phyloP scores from a whole-genome alignment of 2,797 vertebrate genomes.

The Manis pentadactyla region DNA sequence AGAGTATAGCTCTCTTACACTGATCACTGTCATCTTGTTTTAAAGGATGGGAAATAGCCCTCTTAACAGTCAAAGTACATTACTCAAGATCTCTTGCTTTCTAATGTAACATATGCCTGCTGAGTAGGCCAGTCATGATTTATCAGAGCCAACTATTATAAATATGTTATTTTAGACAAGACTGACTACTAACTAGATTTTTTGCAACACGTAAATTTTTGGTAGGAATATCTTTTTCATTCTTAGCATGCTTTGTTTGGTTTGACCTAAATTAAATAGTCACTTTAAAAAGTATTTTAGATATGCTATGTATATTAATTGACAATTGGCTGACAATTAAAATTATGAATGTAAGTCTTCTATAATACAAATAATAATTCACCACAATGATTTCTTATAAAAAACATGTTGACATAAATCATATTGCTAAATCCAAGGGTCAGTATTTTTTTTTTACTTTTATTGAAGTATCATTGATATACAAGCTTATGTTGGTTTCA shows the following conservation, averaged over 20 bases:
- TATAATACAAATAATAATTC: constrained; percentile 35
- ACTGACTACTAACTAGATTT: neutral
- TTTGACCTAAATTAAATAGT: constrained; percentile 44
- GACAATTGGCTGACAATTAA: neutral
- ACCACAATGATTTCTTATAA: constrained; percentile 25
- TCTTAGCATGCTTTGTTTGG: constrained; percentile 17
- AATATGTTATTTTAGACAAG: constrained; percentile 51
- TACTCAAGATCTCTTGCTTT: neutral
- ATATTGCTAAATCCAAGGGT: neutral
- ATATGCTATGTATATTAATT: neutral
- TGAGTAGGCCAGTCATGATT: constrained; percentile 1
- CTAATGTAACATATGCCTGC: neutral
- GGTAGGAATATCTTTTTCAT: constrained; percentile 52
- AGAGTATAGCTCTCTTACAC: neutral
- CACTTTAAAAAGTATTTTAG: constrained; percentile 11
- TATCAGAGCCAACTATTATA: constrained; percentile 37
- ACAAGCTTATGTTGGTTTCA: too few species aligned
- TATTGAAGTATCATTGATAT: too few species aligned
- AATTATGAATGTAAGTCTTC: neutral
- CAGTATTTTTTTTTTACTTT: neutral
- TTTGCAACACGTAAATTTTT: constrained; percentile 41
- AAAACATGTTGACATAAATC: neutral
- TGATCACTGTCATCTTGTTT: neutral
- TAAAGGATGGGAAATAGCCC: neutral
- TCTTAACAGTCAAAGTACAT: neutral